Conservation (phyloP, 2,797 vertebrate species). For the Myoxocephalus aenaeus region DNA sequence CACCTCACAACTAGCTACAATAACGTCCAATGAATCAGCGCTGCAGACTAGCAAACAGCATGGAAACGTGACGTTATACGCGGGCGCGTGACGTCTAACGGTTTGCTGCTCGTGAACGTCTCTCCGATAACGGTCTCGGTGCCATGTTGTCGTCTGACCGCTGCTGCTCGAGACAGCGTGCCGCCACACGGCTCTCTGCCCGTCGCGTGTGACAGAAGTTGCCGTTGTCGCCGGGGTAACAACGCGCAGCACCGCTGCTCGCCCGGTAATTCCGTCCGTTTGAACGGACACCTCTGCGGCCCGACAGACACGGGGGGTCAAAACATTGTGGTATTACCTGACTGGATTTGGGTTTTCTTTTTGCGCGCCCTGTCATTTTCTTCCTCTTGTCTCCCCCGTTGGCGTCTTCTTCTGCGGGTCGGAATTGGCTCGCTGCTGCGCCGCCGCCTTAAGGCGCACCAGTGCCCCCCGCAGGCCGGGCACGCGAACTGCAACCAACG, state of each 20-base stretch:
- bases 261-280: fast-evolving
- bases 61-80: neutral
- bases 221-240: neutral
- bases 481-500: neutral
- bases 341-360: slow-evolving; percentile 83
- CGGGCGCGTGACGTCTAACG: neutral
- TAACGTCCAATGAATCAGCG: fast-evolving
- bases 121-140: neutral
- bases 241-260: neutral
- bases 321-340: slow-evolving; percentile 71
- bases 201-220: neutral
- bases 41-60: neutral
- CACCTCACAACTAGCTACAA: neutral
- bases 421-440: neutral
- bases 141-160: slow-evolving; percentile 73
- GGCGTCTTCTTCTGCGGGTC: slow-evolving; percentile 59
- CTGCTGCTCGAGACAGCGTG: slow-evolving; percentile 42
- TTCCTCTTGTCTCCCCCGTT: slow-evolving; percentile 63
- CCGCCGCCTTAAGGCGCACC: neutral
- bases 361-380: slow-evolving; percentile 88
- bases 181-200: slow-evolving; percentile 23
- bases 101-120: neutral
- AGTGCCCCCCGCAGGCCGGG: slow-evolving; percentile 24
- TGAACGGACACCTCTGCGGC: neutral
- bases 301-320: neutral